phyloP scores from a whole-genome alignment of 2,113 vertebrate genomes.

The Cyphomyrus discorhynchus region DNA sequence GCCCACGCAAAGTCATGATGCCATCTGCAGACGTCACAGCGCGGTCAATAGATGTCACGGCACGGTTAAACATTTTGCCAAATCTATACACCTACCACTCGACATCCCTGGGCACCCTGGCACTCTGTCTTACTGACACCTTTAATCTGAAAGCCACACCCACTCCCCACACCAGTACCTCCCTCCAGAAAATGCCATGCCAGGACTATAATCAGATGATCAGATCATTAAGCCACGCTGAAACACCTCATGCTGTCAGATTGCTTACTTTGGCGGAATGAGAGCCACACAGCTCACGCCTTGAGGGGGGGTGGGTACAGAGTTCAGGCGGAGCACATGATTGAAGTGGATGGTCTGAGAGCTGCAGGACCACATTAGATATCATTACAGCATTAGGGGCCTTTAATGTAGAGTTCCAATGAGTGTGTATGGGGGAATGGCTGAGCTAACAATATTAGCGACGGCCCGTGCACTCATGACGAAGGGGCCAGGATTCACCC shows the following conservation, averaged over 20 bases:
- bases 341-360: neutral
- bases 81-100: neutral
- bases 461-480: neutral
- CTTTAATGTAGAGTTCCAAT: neutral
- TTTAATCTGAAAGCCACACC: neutral
- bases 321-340: neutral
- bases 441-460: neutral
- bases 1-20: neutral
- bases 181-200: neutral
- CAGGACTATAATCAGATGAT: slow-evolving; percentile 8
- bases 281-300: neutral
- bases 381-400: neutral
- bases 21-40: neutral
- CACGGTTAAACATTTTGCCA: neutral
- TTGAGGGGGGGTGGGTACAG: neutral
- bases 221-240: slow-evolving; percentile 20
- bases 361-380: neutral
- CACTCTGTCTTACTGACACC: slow-evolving; percentile 9
- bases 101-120: neutral
- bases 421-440: neutral
- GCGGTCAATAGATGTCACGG: neutral
- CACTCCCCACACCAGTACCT: neutral
- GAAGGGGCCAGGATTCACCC: neutral
- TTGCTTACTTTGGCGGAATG: slow-evolving; percentile 19
- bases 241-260: slow-evolving; percentile 14